A percentile compares a stretch with the other conserved stretches of the same genome.
phyloP scores from a whole-genome alignment of 2,888 invertebrate species.

The Amiota communis region DNA sequence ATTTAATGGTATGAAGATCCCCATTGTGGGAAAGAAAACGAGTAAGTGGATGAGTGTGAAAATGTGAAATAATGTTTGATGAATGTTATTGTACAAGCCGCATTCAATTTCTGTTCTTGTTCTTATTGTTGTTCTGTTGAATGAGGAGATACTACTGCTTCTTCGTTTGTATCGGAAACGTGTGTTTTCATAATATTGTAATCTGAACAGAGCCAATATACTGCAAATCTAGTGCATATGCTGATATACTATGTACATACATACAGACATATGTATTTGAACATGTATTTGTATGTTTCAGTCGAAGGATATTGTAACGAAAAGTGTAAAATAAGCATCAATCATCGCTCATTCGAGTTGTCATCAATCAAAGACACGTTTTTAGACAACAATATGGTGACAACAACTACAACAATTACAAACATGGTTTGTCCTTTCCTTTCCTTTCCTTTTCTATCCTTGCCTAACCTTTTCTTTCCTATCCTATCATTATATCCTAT shows the following conservation, averaged over 20 bases:
- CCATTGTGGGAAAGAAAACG: too few species aligned
- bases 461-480: too few species aligned
- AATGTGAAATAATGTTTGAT: too few species aligned
- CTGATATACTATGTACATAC: constrained; percentile 44
- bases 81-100: too few species aligned
- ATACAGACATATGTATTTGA: constrained; percentile 29
- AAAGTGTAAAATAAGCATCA: constrained; percentile 70
- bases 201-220: constrained; percentile 47
- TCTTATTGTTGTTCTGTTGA: too few species aligned
- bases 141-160: constrained; percentile 43
- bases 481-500: too few species aligned
- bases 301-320: constrained; percentile 65
- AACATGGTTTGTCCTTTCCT: constrained; percentile 49
- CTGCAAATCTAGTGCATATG: constrained; percentile 24
- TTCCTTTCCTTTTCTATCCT: neutral
- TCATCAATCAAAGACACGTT: constrained; percentile 69
- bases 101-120: too few species aligned
- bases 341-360: constrained; percentile 71
- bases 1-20: too few species aligned
- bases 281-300: constrained; percentile 52
- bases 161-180: constrained; percentile 55
- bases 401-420: constrained; percentile 45
- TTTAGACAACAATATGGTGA: constrained; percentile 51
- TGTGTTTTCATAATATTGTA: constrained; percentile 59
- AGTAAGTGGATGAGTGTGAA: too few species aligned